Conservation (phyloP, 35 echinoderm and acorn worm genomes). For the Ptychodera flava region DNA sequence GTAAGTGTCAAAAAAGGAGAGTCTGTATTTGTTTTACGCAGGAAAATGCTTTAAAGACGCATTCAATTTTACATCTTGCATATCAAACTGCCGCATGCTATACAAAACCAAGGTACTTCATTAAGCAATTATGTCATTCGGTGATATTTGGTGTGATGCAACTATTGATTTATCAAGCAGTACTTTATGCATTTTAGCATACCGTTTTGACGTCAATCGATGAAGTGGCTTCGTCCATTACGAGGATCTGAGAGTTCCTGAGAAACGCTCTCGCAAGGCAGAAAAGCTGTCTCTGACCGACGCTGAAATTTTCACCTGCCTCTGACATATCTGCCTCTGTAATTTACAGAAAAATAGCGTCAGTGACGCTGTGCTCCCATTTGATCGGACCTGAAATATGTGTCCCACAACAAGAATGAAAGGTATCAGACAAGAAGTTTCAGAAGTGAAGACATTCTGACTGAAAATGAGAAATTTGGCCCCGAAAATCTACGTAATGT, state of each 20-base stretch:
- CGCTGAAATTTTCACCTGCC: no score
- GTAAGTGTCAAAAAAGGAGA: neutral
- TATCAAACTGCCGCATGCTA: neutral
- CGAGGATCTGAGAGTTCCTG: constrained; percentile 73
- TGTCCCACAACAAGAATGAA: no score
- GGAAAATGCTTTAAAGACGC: neutral
- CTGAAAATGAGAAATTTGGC: no score
- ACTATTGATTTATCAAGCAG: neutral
- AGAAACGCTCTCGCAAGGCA: constrained; percentile 72
- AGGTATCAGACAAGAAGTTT: no score
- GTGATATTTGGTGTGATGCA: neutral
- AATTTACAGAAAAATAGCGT: constrained; percentile 1
- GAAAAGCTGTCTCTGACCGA: no score
- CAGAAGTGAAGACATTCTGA: no score
- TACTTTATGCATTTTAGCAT: neutral
- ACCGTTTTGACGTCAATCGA: constrained; percentile 82
- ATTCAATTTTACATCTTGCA: neutral
- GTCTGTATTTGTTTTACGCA: no score
- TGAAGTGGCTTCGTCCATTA: constrained; percentile 82
- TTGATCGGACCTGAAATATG: no score
- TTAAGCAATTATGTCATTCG: neutral
- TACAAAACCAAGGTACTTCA: neutral
- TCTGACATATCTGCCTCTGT: constrained; percentile 85
- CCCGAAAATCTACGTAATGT: no score
- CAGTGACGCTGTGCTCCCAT: neutral